phyloP scores from a whole-genome alignment of 2,113 vertebrate species.

The Porphyrio hochstetteri region DNA sequence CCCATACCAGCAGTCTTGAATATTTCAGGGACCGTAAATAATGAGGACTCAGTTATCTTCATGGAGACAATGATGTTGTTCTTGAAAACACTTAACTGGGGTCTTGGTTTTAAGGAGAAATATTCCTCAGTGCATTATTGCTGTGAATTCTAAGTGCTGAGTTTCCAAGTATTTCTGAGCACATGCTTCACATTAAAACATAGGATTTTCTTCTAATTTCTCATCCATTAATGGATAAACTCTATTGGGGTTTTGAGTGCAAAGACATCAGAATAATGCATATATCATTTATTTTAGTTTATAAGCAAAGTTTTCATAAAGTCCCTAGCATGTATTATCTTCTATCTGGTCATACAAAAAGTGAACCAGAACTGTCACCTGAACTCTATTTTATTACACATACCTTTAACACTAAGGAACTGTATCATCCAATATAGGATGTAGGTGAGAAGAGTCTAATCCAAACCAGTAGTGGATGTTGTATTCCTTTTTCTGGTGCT shows the following conservation, averaged over 20 bases:
- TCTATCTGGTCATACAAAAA: background rate
- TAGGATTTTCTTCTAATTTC: constrained; percentile 27
- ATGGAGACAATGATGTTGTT: background rate
- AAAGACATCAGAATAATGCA: background rate
- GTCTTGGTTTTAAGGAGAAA: constrained; percentile 53
- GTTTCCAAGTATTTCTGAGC: constrained; percentile 41
- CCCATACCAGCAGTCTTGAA: background rate
- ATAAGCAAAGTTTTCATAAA: constrained; percentile 38
- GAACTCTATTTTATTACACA: background rate
- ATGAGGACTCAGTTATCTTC: background rate
- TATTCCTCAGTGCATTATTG: constrained; percentile 52
- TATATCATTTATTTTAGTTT: constrained; percentile 3
- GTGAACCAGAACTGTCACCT: background rate
- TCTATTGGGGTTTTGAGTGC: constrained; percentile 46
- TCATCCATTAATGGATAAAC: constrained; percentile 47
- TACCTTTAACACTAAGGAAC: background rate
- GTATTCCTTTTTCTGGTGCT: constrained; percentile 28
- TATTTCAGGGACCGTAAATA: constrained; percentile 37
- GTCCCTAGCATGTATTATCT: background rate
- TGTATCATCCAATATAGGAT: background rate
- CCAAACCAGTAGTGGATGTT: constrained; percentile 43
- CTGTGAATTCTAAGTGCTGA: constrained; percentile 17
- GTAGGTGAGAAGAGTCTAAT: constrained; percentile 57
- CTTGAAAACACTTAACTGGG: constrained; percentile 48
- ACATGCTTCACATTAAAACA: background rate